phyloP scores from a whole-genome alignment of 1,140 invertebrate species.

The Scaptodrosophila lebanonensis region DNA sequence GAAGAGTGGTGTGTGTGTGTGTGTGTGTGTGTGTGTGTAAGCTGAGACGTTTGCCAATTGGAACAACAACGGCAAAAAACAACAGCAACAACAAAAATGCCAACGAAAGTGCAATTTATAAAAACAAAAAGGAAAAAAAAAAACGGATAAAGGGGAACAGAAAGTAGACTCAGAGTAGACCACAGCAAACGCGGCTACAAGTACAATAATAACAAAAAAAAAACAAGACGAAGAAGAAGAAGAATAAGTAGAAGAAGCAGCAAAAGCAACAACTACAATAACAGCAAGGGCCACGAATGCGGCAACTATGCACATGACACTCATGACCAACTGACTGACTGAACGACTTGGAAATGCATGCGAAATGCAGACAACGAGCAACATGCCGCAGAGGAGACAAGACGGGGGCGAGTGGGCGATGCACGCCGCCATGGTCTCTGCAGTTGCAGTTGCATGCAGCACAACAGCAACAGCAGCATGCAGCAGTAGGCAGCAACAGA shows the following conservation, averaged over 20 bases:
- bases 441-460: slow-evolving; percentile 16
- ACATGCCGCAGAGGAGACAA: neutral
- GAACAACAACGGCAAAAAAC: too few species aligned
- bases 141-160: too few species aligned
- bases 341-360: slow-evolving; percentile 28
- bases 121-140: slow-evolving; percentile 13
- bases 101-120: neutral
- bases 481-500: neutral
- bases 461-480: slow-evolving; percentile 17
- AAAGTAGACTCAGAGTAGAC: slow-evolving; percentile 14
- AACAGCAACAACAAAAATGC: too few species aligned
- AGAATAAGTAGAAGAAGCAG: neutral
- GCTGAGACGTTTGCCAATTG: too few species aligned
- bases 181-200: neutral
- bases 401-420: neutral
- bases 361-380: neutral
- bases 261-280: slow-evolving; percentile 7
- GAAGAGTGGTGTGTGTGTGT: slow-evolving; percentile 10
- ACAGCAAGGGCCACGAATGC: too few species aligned
- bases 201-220: slow-evolving; percentile 4
- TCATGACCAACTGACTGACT: slow-evolving; percentile 76
- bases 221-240: slow-evolving; percentile 10
- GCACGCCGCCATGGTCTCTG: neutral
- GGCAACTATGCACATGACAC: slow-evolving; percentile 58
- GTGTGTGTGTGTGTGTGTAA: slow-evolving; percentile 26